These are phyloP conservation scores for Paramormyrops hopkinsi DNA, from an alignment of 2,797 vertebrate species.

Conservation along the genomic window DNA sequence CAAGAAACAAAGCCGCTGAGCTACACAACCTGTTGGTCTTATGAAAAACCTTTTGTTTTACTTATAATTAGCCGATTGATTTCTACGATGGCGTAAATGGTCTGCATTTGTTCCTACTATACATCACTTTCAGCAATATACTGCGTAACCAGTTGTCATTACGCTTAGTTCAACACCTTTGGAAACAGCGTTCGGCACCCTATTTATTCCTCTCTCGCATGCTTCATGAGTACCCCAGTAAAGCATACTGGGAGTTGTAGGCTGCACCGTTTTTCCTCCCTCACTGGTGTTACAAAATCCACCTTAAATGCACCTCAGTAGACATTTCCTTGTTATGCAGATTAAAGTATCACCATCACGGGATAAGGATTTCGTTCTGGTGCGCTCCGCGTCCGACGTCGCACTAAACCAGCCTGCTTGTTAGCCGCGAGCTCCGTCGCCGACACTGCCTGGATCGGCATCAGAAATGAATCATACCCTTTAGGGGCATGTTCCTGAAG, in stretches of 20 bases:
- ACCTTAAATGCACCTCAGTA: background rate
- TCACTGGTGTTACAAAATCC: background rate
- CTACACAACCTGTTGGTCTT: background rate
- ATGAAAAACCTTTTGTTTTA: background rate
- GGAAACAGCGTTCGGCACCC: background rate
- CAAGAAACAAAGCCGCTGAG: background rate
- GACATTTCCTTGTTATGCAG: background rate
- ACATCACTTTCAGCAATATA: background rate
- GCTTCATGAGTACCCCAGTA: background rate
- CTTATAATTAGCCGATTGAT: background rate
- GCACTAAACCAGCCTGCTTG: background rate
- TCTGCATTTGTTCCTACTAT: background rate
- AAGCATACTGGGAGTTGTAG: constrained; percentile 13
- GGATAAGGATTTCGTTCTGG: background rate
- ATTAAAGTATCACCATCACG: background rate
- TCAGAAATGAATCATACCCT: background rate
- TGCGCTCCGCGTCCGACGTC: background rate
- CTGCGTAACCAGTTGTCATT: background rate
- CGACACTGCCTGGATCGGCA: background rate
- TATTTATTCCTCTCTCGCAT: background rate
- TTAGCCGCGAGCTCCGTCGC: background rate
- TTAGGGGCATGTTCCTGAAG: background rate
- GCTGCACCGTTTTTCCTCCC: background rate
- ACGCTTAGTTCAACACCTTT: background rate
- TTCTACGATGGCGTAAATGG: background rate